Evolutionary conservation across 2,113 vertebrate genomes (phyloP).

Genomic region (Falcunculus frontatus): DNA sequence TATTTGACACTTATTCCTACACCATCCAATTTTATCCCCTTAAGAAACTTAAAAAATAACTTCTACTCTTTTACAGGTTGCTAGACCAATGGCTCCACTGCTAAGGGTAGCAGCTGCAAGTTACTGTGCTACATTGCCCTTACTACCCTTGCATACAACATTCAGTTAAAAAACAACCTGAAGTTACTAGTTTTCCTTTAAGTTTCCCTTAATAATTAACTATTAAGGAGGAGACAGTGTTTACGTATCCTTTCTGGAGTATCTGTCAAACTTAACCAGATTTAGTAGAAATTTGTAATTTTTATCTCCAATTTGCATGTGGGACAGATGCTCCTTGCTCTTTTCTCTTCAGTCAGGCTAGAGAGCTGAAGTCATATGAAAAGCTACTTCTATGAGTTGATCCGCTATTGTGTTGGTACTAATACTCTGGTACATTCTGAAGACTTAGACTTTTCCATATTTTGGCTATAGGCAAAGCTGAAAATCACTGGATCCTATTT

Average conservation of each 20-base stretch:
- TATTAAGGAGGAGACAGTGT: background rate
- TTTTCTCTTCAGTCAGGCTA: background rate
- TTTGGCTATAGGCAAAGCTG: background rate
- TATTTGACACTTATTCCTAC: background rate
- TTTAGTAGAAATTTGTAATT: background rate
- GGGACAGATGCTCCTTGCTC: background rate
- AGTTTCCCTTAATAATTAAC: background rate
- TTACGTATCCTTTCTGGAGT: background rate
- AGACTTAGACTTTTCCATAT: background rate
- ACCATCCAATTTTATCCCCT: background rate
- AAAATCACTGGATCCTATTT: background rate
- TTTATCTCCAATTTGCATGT: background rate
- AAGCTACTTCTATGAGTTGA: background rate
- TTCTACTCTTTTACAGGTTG: background rate
- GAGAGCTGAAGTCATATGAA: background rate
- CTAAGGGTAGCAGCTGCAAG: background rate
- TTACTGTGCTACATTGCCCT: background rate
- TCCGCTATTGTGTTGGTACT: background rate
- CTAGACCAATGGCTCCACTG: background rate
- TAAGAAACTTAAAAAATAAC: background rate
- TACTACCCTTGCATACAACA: background rate
- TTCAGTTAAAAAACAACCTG: background rate
- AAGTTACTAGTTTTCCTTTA: background rate
- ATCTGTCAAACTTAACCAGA: background rate
- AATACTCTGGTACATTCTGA: background rate